These are phyloP conservation scores for Rousettus madagascariensis DNA, from an alignment of 2,797 vertebrate genomes.

Conservation along the genomic window DNA sequence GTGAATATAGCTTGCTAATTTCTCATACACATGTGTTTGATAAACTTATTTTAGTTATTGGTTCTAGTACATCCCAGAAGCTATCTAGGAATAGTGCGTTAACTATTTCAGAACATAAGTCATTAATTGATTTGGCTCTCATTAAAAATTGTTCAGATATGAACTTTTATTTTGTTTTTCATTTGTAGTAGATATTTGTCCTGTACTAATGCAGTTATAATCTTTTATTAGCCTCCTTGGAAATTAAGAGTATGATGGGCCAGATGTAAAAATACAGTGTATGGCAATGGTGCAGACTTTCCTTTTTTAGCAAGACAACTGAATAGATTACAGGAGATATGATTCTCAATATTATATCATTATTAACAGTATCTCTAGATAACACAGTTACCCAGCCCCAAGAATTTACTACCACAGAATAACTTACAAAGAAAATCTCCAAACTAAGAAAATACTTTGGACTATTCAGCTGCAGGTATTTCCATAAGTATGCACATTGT, in stretches of 20 bases:
- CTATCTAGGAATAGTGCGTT: not conserved
- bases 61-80: not conserved
- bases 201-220: not conserved
- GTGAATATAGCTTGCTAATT: not conserved
- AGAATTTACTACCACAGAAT: not conserved
- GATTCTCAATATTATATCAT: not conserved
- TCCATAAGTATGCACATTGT: not conserved
- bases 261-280: not conserved
- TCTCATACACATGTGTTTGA: not conserved
- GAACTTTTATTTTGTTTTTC: not conserved
- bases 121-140: not conserved
- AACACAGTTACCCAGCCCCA: not conserved
- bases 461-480: not conserved
- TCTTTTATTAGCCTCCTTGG: not conserved
- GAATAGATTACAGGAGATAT: not conserved
- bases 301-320: not conserved
- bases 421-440: not conserved
- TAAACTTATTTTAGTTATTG: not conserved
- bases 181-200: not conserved
- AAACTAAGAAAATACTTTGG: not conserved
- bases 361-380: not conserved
- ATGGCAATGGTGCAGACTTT: not conserved
- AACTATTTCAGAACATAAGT: slow-evolving; percentile 15
- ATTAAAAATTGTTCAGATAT: not conserved
- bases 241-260: not conserved